These are phyloP conservation scores for Caranx ignobilis DNA, from an alignment of 2,113 vertebrate genomes.

Conservation along the genomic window DNA sequence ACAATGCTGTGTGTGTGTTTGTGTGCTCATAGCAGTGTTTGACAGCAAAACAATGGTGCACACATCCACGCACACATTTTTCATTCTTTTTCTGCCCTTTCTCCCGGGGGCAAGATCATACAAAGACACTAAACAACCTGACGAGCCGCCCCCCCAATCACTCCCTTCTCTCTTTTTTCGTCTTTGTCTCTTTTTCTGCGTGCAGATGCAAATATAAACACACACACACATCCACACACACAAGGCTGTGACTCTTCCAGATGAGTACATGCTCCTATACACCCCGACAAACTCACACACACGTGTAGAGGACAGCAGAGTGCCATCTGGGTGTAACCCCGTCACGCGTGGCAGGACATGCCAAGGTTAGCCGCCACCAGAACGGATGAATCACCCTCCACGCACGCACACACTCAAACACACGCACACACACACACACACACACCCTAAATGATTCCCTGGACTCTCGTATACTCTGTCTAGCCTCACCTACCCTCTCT, in stretches of 20 bases:
- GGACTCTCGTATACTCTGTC: conserved; percentile 76
- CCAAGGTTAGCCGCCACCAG: conserved; percentile 80
- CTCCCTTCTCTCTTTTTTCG: conserved; percentile 12
- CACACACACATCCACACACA: conserved; percentile 34
- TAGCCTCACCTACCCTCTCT: conserved; percentile 71
- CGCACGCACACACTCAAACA: conserved; percentile 30
- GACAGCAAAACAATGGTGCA: conserved; percentile 61
- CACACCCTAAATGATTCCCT: conserved; percentile 77
- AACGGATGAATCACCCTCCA: conserved; percentile 68
- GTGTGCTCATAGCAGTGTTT: conserved; percentile 34
- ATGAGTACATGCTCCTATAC: conserved; percentile 56
- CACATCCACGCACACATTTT: conserved; percentile 32
- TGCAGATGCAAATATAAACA: conserved; percentile 20
- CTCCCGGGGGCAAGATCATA: conserved; percentile 77
- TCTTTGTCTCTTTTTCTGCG: conserved; percentile 51
- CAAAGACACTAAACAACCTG: conserved; percentile 77
- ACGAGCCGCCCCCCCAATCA: neutral
- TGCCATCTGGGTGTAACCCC: conserved; percentile 68
- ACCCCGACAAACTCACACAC: conserved; percentile 57
- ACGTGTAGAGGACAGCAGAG: conserved; percentile 56
- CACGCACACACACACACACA: conserved; percentile 33
- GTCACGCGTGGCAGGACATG: conserved; percentile 77
- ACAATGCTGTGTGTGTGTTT: conserved; percentile 30
- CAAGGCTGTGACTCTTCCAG: conserved; percentile 50
- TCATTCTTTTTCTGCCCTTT: conserved; percentile 57